Evolutionary conservation across 2,797 vertebrate genomes (phyloP).

Genomic region (Arctocebus calabarensis): DNA sequence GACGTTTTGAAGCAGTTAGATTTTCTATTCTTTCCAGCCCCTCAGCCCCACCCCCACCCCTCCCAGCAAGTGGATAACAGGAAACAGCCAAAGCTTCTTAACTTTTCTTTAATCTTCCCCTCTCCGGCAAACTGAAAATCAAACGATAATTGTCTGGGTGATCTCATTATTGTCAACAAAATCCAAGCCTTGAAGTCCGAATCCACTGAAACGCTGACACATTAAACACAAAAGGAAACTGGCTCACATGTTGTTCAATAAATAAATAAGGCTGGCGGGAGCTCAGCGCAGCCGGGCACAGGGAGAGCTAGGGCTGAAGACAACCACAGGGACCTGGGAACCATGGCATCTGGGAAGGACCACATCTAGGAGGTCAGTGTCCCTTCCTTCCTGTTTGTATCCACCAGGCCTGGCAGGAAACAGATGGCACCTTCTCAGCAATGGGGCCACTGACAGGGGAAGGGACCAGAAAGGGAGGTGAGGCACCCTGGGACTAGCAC

Average conservation of each 20-base stretch:
- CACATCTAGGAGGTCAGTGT: neutral
- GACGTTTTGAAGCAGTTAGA: conserved; percentile 79
- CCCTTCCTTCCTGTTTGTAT: conserved; percentile 17
- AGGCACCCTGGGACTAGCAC: neutral
- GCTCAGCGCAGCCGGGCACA: conserved; percentile 75
- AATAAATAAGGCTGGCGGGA: conserved; percentile 87
- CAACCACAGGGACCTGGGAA: neutral
- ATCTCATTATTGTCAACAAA: conserved; percentile 90
- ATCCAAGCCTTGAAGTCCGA: conserved; percentile 87
- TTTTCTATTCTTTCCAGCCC: conserved; percentile 16
- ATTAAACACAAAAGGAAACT: conserved; percentile 86
- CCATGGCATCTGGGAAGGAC: neutral
- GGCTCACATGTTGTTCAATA: conserved; percentile 87
- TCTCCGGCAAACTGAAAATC: conserved; percentile 87
- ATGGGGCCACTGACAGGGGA: neutral
- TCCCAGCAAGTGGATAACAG: conserved; percentile 86
- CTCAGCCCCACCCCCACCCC: conserved; percentile 49
- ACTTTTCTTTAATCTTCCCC: conserved; percentile 89
- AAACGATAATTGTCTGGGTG: conserved; percentile 89
- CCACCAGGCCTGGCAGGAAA: neutral
- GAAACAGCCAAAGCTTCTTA: conserved; percentile 88
- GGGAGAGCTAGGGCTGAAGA: neutral
- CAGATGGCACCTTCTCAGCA: neutral
- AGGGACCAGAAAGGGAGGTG: rapidly evolving
- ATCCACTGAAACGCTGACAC: conserved; percentile 85